A percentile compares a stretch with the other conserved stretches of the same genome.
phyloP scores from a whole-genome alignment of 2,888 invertebrate species.

The Drosophila buzzatii region DNA sequence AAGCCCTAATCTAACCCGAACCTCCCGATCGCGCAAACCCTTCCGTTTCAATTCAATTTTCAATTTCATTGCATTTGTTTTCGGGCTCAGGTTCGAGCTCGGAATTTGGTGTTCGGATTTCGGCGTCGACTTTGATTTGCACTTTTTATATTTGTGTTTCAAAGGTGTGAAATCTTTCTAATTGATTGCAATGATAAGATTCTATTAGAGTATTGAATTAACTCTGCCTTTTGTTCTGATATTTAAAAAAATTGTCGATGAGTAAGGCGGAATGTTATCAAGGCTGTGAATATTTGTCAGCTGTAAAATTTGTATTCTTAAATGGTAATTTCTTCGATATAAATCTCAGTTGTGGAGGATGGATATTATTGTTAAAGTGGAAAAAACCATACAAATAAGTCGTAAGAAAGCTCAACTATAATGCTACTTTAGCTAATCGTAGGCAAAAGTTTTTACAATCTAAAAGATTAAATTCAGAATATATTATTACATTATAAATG shows the following conservation, averaged over 20 bases:
- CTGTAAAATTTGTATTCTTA: too few species aligned
- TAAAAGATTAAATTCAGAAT: too few species aligned
- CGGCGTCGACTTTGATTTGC: constrained; percentile 10
- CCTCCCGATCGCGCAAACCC: constrained; percentile 14
- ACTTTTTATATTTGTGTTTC: constrained; percentile 7
- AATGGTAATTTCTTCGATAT: too few species aligned
- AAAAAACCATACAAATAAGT: too few species aligned
- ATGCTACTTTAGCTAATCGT: too few species aligned
- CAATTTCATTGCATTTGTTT: constrained; percentile 61
- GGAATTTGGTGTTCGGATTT: constrained; percentile 19
- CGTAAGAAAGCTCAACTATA: too few species aligned
- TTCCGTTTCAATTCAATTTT: constrained; percentile 63
- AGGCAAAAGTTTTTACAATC: too few species aligned
- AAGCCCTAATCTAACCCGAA: constrained; percentile 8
- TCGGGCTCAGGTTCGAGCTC: background rate
- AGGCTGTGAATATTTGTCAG: too few species aligned
- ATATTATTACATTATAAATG: too few species aligned
- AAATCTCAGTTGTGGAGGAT: too few species aligned
- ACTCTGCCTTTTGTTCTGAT: constrained; percentile 1
- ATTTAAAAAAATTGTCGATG: background rate
- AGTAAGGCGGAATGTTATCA: too few species aligned
- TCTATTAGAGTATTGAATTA: constrained; percentile 17
- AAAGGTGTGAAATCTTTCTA: constrained; percentile 56
- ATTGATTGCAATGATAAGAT: constrained; percentile 56
- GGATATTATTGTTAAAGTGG: too few species aligned